Conservation (phyloP, 2,113 vertebrate species). For the Pluvialis apricaria region DNA sequence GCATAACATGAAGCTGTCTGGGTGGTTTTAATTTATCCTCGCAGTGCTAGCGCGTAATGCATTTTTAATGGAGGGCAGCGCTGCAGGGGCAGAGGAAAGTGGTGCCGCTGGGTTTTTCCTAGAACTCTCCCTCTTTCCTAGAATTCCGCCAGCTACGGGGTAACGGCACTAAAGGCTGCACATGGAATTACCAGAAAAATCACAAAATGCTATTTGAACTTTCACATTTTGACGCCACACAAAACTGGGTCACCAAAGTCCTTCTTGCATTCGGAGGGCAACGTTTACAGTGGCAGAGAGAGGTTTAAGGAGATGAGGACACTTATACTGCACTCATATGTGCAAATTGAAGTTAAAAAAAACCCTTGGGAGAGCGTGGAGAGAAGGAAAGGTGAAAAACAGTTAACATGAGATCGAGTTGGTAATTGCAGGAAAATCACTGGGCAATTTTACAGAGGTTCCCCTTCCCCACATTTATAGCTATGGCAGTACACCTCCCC, state of each 20-base stretch:
- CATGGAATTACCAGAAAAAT: not conserved
- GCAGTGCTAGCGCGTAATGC: not conserved
- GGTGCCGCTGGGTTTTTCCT: not conserved
- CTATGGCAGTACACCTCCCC: not conserved
- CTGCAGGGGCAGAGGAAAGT: not conserved
- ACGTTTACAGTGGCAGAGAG: not conserved
- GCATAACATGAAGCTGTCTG: constrained; percentile 10
- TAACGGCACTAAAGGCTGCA: not conserved
- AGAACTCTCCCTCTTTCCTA: constrained; percentile 45
- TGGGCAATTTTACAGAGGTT: not conserved
- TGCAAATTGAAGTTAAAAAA: not conserved
- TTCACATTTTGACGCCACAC: not conserved
- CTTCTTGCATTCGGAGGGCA: not conserved
- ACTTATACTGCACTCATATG: not conserved
- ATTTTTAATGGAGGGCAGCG: not conserved
- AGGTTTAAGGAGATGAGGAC: not conserved
- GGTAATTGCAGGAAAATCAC: not conserved
- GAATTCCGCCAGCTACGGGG: not conserved
- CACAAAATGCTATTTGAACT: not conserved
- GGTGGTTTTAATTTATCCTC: constrained; percentile 18
- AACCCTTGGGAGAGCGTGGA: not conserved
- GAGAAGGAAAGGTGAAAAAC: not conserved
- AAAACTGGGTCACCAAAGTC: not conserved
- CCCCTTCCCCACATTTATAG: not conserved
- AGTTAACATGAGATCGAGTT: not conserved